Evolutionary conservation across 1,140 invertebrate species (phyloP), one percentile per base, ranked within the genome.

Genomic region (Lepidurus packardi): DNA sequence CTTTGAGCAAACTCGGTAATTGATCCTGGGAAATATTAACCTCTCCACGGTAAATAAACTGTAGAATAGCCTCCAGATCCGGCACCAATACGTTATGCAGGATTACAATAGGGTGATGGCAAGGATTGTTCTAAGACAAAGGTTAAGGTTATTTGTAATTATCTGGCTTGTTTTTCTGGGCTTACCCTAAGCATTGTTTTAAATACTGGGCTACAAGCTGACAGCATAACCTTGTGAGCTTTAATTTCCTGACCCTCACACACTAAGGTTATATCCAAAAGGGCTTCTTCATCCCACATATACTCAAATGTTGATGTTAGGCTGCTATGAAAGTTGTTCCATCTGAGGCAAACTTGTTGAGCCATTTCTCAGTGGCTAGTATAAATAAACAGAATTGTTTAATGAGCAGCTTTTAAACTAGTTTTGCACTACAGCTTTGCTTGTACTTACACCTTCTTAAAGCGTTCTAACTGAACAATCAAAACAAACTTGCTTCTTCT

Each of bases 151-250:
- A 65, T 13, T 65, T 65, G 1, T 16, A 65, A 65, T 7, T 16
- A 65, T 21, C 34, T 34, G 34, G 34, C 34, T 34, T 34, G 1
- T 34, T 34, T 34, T 34, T 2, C 34, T 34, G 34, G 53, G 13
- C 21, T 42, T 83, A 90, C 90, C 87, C 90, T 89, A 81, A 90
- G 90, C 81, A 91, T 88, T 79, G 87, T 88, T 81, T 87, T 88
- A 84, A 92, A 92, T 82, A 91, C 90, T 7, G 90, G 88, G 84
- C 90, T 92, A 81, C 91, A 91, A 1, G 90, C 90, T 8, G 90
- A 91, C 6, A 92, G 84, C 81, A 92, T 90, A 73, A 92, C 88
- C 86, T 91, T 91, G 81, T 92, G 91, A 76, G 91, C 90, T 78
- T 90, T 89, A 79, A 91, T 86, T 84, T 89, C 88, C 75, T 88